These are phyloP conservation scores for Parnassius glacialis DNA, from an alignment of 2,888 invertebrate genomes.

Conservation along the genomic window DNA sequence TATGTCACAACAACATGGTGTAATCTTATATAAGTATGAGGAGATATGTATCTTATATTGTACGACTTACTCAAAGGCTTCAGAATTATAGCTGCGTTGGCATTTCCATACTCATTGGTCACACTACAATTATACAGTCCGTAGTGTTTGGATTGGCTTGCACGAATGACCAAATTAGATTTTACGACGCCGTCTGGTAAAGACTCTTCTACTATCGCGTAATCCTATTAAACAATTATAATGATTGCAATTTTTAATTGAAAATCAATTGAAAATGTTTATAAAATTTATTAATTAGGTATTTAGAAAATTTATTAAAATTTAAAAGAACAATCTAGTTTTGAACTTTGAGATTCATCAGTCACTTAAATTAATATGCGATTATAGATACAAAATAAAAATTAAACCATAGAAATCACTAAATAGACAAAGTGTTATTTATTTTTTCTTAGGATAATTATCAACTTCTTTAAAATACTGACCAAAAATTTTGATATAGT, in stretches of 20 bases:
- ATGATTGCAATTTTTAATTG: background rate
- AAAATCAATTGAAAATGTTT: too few species aligned
- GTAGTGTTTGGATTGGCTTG: constrained; percentile 91
- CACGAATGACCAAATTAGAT: constrained; percentile 91
- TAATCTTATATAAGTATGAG: too few species aligned
- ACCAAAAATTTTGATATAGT: too few species aligned
- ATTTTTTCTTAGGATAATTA: too few species aligned
- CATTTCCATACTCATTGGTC: constrained; percentile 93
- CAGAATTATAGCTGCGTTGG: constrained; percentile 90
- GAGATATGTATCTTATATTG: background rate
- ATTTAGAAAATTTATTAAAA: background rate
- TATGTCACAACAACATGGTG: too few species aligned
- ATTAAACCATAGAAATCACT: background rate
- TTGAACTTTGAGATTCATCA: background rate
- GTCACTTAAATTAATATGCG: background rate
- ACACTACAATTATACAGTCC: constrained; percentile 97
- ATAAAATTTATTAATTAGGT: too few species aligned
- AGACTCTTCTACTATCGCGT: constrained; percentile 86
- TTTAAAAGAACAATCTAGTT: background rate
- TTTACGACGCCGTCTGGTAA: constrained; percentile 87
- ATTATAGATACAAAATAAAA: background rate
- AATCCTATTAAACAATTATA: constrained; percentile 72
- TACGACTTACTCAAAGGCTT: constrained; percentile 91
- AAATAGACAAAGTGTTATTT: too few species aligned
- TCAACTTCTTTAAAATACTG: too few species aligned